These are phyloP conservation scores for Carettochelys insculpta DNA, from an alignment of 2,113 vertebrate species.

Conservation along the genomic window DNA sequence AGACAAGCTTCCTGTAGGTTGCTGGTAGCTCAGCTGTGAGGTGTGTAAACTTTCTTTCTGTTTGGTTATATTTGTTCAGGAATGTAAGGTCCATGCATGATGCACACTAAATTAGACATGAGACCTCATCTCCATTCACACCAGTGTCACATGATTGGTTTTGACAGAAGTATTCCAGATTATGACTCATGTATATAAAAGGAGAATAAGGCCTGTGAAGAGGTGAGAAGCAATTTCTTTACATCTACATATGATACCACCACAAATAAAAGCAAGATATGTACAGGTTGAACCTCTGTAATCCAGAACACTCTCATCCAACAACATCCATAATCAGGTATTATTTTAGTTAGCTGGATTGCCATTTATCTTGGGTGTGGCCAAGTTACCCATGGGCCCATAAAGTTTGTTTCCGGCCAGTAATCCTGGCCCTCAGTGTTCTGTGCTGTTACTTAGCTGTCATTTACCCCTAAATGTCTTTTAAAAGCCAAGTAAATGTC, in stretches of 20 bases:
- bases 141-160: not conserved
- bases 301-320: too few relatives aligned
- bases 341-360: too few relatives aligned
- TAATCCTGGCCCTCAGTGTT: too few relatives aligned
- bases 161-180: not conserved
- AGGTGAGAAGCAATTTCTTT: not conserved
- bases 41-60: not conserved
- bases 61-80: not conserved
- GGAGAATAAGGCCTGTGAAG: not conserved
- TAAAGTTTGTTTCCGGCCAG: too few relatives aligned
- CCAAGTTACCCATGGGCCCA: too few relatives aligned
- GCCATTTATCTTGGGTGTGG: too few relatives aligned
- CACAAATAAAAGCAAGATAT: rapidly evolving
- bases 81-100: not conserved
- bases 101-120: not conserved
- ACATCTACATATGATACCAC: not conserved
- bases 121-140: not conserved
- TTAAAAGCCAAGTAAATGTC: too few relatives aligned
- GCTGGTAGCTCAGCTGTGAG: not conserved
- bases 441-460: too few relatives aligned
- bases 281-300: too few relatives aligned
- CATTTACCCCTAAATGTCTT: too few relatives aligned
- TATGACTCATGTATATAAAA: not conserved
- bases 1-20: not conserved
- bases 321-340: too few relatives aligned